Conservation (phyloP, 2,888 invertebrate genomes). For the Imbricaverruca yamaguchii region DNA sequence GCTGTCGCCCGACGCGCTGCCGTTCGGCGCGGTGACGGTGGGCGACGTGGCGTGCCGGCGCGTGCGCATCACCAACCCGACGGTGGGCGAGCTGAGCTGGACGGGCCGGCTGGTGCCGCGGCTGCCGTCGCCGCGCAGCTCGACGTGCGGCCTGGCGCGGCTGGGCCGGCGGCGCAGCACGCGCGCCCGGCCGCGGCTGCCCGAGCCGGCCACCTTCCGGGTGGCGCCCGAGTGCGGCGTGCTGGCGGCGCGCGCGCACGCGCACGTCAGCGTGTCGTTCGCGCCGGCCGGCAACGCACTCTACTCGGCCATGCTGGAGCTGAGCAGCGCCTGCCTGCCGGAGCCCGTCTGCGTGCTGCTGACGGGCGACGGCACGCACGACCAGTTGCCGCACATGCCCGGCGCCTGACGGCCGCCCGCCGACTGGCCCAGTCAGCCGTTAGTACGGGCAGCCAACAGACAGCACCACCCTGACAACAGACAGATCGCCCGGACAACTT, state of each 20-base stretch:
- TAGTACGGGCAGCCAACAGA: too few species aligned
- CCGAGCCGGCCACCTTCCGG: neutral
- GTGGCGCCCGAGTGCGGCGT: neutral
- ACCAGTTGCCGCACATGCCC: conserved; percentile 15
- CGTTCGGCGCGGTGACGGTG: neutral
- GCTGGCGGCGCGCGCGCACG: conserved; percentile 1
- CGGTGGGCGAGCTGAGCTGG: conserved; percentile 6
- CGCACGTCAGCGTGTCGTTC: neutral
- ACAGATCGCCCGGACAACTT: too few species aligned
- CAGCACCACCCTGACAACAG: too few species aligned
- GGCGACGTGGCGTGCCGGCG: neutral
- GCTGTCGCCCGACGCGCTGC: neutral
- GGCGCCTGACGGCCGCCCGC: neutral
- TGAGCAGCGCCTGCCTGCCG: conserved; percentile 2
- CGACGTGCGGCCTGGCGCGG: neutral
- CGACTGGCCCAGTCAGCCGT: too few species aligned
- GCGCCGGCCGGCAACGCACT: neutral
- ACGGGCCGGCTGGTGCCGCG: neutral
- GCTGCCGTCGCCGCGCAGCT: neutral
- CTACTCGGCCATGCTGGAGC: conserved; percentile 2
- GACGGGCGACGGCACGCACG: neutral
- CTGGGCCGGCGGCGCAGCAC: conserved; percentile 6
- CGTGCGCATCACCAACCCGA: neutral
- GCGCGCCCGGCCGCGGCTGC: neutral
- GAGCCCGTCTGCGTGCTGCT: conserved; percentile 2